Conservation (phyloP, 2,797 vertebrate genomes). For the Melanotaenia trifasciata region DNA sequence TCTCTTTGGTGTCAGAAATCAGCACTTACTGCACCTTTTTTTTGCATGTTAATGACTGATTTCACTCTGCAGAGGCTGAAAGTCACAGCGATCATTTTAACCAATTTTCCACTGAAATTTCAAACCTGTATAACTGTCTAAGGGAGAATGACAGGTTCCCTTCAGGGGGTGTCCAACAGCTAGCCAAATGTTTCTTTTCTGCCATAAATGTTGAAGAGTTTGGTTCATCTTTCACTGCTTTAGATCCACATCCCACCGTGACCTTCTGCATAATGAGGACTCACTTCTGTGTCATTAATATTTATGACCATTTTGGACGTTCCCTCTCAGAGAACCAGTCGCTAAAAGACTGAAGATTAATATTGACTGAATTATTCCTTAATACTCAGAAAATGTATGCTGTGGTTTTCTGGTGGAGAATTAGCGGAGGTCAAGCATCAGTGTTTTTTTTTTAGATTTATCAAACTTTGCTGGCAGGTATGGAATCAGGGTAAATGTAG, state of each 20-base stretch:
- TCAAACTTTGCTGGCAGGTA: constrained; percentile 1
- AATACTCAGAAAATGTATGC: constrained; percentile 25
- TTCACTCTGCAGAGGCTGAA: constrained; percentile 45
- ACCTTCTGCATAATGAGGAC: constrained; percentile 78
- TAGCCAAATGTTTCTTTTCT: constrained; percentile 49
- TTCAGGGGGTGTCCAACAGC: constrained; percentile 44
- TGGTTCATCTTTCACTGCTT: constrained; percentile 54
- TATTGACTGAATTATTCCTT: constrained; percentile 51
- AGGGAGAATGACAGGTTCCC: constrained; percentile 49
- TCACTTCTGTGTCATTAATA: constrained; percentile 74
- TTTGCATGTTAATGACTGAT: constrained; percentile 51
- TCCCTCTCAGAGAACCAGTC: constrained; percentile 43
- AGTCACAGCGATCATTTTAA: constrained; percentile 35
- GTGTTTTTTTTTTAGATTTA: constrained; percentile 19
- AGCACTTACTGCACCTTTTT: constrained; percentile 13
- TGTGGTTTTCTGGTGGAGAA: constrained; percentile 9
- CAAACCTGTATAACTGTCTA: constrained; percentile 15
- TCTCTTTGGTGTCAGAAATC: constrained; percentile 39
- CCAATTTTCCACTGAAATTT: constrained; percentile 17
- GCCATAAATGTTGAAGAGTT: constrained; percentile 61
- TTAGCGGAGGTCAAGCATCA: constrained; percentile 8
- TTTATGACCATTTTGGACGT: constrained; percentile 61
- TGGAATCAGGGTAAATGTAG: constrained; percentile 4
- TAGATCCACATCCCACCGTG: constrained; percentile 50
- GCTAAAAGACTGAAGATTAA: constrained; percentile 44